Base-by-base conservation (phyloP, 2,113 vertebrate species). In the Leucosticte australis region DNA sequence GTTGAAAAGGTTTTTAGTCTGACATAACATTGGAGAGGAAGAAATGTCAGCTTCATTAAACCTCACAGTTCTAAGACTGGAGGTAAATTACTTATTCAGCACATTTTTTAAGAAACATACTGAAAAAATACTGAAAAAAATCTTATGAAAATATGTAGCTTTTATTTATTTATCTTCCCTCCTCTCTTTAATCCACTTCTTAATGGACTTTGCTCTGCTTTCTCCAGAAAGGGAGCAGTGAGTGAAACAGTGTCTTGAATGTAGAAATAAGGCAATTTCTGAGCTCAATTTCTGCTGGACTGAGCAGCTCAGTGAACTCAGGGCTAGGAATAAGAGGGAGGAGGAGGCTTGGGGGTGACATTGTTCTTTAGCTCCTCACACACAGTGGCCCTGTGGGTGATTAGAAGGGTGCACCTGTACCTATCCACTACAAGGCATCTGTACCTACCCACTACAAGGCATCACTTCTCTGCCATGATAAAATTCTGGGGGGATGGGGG, bases 21-120 rank as follows among this genome's bases (percentile, higher is more conserved):
- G 95, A 97, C 92, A 96, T 90, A 97, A 96, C 87, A 89, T 90
- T 30, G 90, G 30, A 93, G 70, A 59, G 78, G 47, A 78, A 92
- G 80, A 96, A 96, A 96, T 94, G 95, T 95, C 92, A 92, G 89
- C 73, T 95, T 96, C 89, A 95, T 97, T 96, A 96, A 91, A 95
- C 82, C 70, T 90, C 76, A 76, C 65, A 59, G 78, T 76, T 83
- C 71, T 78, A 41, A 88, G 87, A 64, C 56, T 70, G 24, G 30
- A 92, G 82, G 50, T 46, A 95, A 92, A 91, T 84, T 87, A 95
- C 91, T 96, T 96, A 87, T 95, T 96, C 95, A 96, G 95, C 96
- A 95, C 83, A 94, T 89, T 94, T 94, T 94, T 75, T 4, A 87
- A 91, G 95, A 83, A 90, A 78, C 20, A 39, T 22, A 21, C 27